Percentiles rank a stretch among this genome's conserved stretches.
Evolutionary conservation across 1,140 invertebrate genomes (phyloP).

Genomic region (Choristoneura fumiferana): DNA sequence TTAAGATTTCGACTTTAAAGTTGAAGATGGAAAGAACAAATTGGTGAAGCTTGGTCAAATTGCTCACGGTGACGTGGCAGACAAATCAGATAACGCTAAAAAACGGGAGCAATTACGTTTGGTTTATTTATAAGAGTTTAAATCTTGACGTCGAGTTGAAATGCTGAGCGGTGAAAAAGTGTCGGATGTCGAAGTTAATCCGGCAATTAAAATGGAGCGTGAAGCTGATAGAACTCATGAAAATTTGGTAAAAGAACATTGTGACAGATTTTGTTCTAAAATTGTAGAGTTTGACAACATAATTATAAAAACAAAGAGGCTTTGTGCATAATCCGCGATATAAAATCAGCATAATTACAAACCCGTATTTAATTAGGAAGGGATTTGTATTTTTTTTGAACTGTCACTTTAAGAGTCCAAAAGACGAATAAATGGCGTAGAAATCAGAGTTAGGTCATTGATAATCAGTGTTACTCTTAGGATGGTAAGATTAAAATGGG

Average conservation of each 20-base stretch:
- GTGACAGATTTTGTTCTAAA: conserved; percentile 5
- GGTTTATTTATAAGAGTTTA: conserved; percentile 14
- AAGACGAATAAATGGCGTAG: too few species aligned
- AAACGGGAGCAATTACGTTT: conserved; percentile 20
- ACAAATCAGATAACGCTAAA: conserved; percentile 23
- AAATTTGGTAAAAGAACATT: conserved; percentile 30
- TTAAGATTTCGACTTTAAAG: conserved; percentile 27
- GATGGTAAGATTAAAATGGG: too few species aligned
- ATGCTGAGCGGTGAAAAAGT: conserved; percentile 44
- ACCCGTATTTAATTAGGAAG: too few species aligned
- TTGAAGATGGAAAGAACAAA: conserved; percentile 20
- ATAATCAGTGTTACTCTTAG: too few species aligned
- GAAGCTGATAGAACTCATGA: conserved; percentile 37
- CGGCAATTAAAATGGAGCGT: conserved; percentile 62
- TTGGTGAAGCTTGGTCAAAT: background rate
- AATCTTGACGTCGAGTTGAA: conserved; percentile 6
- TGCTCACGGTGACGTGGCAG: conserved; percentile 1
- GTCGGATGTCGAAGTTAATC: conserved; percentile 55
- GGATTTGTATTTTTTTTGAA: too few species aligned
- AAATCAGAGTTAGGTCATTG: too few species aligned
- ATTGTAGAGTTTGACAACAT: too few species aligned
- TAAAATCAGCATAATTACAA: too few species aligned
- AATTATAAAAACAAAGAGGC: too few species aligned
- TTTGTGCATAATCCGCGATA: too few species aligned
- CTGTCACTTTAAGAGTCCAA: too few species aligned